Conservation (phyloP, 2,888 invertebrate genomes). For the Anoplius nigerrimus region DNA sequence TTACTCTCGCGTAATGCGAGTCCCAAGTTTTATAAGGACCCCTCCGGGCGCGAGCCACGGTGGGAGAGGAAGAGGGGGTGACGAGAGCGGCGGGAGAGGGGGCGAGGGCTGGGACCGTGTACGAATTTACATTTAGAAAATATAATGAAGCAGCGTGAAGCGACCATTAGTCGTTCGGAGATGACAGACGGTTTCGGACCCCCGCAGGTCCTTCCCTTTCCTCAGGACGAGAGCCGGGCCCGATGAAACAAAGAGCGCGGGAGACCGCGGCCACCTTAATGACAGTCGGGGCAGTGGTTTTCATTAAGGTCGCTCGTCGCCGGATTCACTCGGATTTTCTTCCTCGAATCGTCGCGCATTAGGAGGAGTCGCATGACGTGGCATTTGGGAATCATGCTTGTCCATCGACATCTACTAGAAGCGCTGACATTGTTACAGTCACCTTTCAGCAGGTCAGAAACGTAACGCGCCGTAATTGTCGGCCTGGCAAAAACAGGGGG, state of each 20-base stretch:
- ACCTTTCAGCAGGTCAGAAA: no score
- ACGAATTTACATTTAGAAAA: slow-evolving; percentile 75
- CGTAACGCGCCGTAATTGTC: no score
- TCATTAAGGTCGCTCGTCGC: slow-evolving; percentile 49
- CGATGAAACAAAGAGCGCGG: slow-evolving; percentile 66
- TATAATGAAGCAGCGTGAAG: slow-evolving; percentile 75
- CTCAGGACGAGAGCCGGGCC: slow-evolving; percentile 46
- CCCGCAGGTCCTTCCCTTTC: slow-evolving; percentile 69
- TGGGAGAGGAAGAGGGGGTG: slow-evolving; percentile 27
- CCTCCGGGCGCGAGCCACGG: slow-evolving; percentile 53
- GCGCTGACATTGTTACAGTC: no score
- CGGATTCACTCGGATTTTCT: no score
- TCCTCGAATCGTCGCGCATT: no score
- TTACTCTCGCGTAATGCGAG: slow-evolving; percentile 39
- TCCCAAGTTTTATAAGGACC: slow-evolving; percentile 68
- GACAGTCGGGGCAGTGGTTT: slow-evolving; percentile 61
- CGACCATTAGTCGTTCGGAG: slow-evolving; percentile 75
- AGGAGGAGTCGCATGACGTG: no score
- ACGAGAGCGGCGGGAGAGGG: slow-evolving; percentile 44
- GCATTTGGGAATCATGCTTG: no score
- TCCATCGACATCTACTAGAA: no score
- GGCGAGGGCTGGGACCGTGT: slow-evolving; percentile 61
- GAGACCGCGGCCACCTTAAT: slow-evolving; percentile 49
- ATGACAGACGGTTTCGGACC: slow-evolving; percentile 75
- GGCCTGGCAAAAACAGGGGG: no score